Evolutionary conservation across 2,797 vertebrate genomes (phyloP), one percentile per base, ranked within the genome.

Genomic region (Eleutherodactylus coqui): DNA sequence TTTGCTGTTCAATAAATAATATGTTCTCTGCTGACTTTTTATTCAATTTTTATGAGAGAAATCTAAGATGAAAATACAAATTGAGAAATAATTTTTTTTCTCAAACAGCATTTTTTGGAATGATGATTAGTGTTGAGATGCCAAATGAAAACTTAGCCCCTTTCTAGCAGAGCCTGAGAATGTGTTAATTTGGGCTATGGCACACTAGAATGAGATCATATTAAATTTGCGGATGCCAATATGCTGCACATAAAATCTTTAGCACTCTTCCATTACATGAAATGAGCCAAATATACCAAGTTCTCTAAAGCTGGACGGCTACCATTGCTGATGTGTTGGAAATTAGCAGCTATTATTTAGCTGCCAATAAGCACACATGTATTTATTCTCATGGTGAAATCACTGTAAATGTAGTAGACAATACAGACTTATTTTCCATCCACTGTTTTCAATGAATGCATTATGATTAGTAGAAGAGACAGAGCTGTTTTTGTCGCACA

Each of bases 151-250:
- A 84, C 83, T 79, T 67, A 87, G 51, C 47, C 77, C 69, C 49
- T 75, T 58, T 84, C 80, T 32, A 87, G 86, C 55, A 80, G 53
- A 87, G 82, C 69, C 67, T 84, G 86, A 87, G 86, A 87, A 87
- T 81, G 86, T 87, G 86, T 87, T 87, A 87, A 87, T 87, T 87
- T 87, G 86, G 86, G 77, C 82, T 36, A 80, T 87, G 82, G 76
- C 86, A 84, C 53, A 79, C 82, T 64, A 80, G 86, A 84, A 87
- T 87, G 86, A 87, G 86, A 84, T 87, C 86, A 87, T 87, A 73
- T 84, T 87, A 62, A 87, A 81, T 47, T 84, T 32, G 53, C 84
- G 67, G 60, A 84, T 84, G 82, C 86, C 86, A 87, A 84, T 87
- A 84, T 80, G 43, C 69, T 87, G 49, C 76, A 84, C 76, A 87